Evolutionary conservation across 2,797 vertebrate genomes (phyloP).

Genomic region (Loris lydekkerianus): DNA sequence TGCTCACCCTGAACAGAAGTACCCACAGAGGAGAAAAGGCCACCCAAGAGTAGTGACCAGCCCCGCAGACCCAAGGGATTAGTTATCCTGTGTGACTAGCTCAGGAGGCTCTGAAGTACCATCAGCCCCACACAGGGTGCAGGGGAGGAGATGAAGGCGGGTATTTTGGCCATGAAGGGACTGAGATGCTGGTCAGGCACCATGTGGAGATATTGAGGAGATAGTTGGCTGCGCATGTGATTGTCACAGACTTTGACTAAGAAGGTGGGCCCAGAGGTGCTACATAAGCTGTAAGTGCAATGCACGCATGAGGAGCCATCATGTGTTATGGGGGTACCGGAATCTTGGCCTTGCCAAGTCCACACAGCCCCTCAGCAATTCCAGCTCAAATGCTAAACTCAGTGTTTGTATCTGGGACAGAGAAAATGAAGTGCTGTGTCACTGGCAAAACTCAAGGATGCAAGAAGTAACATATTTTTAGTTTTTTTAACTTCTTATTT

Average conservation of each 20-base stretch:
- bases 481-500: not conserved
- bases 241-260: not conserved
- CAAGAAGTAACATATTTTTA: not conserved
- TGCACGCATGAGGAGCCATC: not conserved
- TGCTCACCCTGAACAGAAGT: not conserved
- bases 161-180: not conserved
- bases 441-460: no score
- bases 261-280: not conserved
- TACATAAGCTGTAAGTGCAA: not conserved
- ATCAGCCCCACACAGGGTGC: not conserved
- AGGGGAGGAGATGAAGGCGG: not conserved
- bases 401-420: not conserved
- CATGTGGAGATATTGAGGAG: not conserved
- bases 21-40: not conserved
- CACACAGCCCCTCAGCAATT: not conserved
- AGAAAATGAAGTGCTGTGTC: not conserved
- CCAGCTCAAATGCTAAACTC: not conserved
- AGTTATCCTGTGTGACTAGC: not conserved
- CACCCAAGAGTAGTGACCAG: no score
- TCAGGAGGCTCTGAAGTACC: not conserved
- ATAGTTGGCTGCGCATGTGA: rapidly evolving
- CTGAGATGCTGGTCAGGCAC: not conserved
- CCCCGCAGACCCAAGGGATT: not conserved
- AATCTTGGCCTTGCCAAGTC: not conserved
- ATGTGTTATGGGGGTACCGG: not conserved